phyloP scores from a whole-genome alignment of 2,113 vertebrate genomes.

The Bettongia penicillata region DNA sequence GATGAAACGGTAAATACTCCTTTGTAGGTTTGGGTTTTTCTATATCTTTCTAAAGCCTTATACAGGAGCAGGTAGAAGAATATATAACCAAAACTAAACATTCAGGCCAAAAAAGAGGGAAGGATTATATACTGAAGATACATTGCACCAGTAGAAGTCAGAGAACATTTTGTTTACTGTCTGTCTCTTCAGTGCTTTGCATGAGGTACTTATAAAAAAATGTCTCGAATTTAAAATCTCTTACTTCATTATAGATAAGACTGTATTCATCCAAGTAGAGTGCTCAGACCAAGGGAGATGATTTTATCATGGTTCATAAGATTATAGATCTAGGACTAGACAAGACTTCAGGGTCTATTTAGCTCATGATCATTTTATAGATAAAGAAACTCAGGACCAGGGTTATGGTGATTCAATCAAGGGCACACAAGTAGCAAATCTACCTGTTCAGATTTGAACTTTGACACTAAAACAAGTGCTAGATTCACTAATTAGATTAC shows the following conservation, averaged over 20 bases:
- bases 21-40: conserved; percentile 24
- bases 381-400: not conserved
- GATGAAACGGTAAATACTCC: conserved; percentile 18
- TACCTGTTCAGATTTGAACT: not conserved
- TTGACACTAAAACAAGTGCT: not conserved
- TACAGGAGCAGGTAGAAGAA: conserved; percentile 16
- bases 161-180: not conserved
- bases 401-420: not conserved
- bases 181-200: not conserved
- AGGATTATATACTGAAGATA: conserved; percentile 8
- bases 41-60: conserved; percentile 5
- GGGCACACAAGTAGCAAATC: not conserved
- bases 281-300: not conserved
- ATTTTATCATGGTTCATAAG: not conserved
- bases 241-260: not conserved
- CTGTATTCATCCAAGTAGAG: not conserved
- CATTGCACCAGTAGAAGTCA: not conserved
- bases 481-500: not conserved
- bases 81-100: not conserved
- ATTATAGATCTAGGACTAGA: not conserved
- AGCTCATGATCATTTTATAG: not conserved
- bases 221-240: not conserved
- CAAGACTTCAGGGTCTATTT: not conserved
- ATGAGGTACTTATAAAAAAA: not conserved
- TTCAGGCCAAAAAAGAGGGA: not conserved